phyloP scores from a whole-genome alignment of 2,797 vertebrate genomes.

The Hemibagrus guttatus region DNA sequence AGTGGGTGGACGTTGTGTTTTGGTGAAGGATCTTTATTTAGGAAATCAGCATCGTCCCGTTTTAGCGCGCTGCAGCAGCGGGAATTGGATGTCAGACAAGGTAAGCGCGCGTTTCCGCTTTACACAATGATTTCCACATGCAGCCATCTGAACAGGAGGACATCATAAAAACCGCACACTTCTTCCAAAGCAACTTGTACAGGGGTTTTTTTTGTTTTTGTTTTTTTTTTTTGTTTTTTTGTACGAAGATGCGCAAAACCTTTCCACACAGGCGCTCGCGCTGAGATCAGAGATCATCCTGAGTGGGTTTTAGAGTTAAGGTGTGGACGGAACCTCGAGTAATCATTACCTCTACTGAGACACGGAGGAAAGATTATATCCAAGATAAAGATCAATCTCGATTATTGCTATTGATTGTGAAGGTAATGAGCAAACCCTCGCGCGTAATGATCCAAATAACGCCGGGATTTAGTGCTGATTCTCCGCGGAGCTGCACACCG shows the following conservation, averaged over 20 bases:
- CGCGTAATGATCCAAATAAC: neutral
- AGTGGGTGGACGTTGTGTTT: conserved; percentile 63
- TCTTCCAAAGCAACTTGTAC: neutral
- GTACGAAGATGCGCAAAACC: neutral
- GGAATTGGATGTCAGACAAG: conserved; percentile 79
- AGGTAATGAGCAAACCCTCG: neutral
- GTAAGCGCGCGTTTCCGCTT: conserved; percentile 65
- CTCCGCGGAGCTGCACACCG: neutral
- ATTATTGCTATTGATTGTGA: neutral
- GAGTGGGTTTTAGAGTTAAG: neutral
- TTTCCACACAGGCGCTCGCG: neutral
- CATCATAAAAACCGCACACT: neutral
- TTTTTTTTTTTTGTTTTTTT: neutral
- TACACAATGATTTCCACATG: neutral
- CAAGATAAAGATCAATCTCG: no score
- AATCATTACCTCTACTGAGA: neutral
- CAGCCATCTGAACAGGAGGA: neutral
- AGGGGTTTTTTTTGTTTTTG: neutral
- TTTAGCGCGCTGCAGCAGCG: conserved; percentile 68
- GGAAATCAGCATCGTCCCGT: conserved; percentile 50
- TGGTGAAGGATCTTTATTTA: conserved; percentile 62
- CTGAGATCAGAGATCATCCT: neutral
- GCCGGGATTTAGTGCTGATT: neutral
- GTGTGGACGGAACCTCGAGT: conserved; percentile 12
- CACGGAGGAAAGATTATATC: neutral